Evolutionary conservation across 2,888 invertebrate species (phyloP).

Genomic region (Ichneumoninae sp.): DNA sequence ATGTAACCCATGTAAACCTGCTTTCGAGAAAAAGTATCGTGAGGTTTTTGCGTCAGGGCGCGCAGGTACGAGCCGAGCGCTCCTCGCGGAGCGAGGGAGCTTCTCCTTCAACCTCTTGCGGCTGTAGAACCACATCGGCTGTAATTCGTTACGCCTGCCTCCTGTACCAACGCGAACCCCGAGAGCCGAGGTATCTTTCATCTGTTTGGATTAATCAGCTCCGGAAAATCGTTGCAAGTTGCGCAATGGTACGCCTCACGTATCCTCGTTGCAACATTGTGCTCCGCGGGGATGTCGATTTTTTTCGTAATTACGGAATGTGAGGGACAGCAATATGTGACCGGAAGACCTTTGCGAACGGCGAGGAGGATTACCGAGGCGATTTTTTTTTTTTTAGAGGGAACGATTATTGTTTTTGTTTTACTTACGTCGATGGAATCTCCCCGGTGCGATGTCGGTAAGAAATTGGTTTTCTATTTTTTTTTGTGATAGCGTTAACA

Average conservation of each 20-base stretch:
- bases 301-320: no score
- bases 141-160: constrained; percentile 43
- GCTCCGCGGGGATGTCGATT: background rate
- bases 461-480: no score
- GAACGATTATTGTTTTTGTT: no score
- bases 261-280: background rate
- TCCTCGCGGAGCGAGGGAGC: background rate
- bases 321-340: no score
- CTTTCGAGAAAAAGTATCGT: constrained; percentile 70
- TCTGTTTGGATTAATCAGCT: constrained; percentile 16
- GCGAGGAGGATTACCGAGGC: no score
- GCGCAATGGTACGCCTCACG: background rate
- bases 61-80: constrained; percentile 9
- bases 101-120: constrained; percentile 18
- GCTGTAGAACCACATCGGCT: background rate
- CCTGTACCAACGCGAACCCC: background rate
- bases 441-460: no score
- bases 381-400: no score
- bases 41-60: constrained; percentile 65
- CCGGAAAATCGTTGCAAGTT: background rate
- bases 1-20: constrained; percentile 73
- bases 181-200: background rate
- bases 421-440: no score
- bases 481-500: no score
- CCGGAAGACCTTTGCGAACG: no score